Conservation (phyloP, 1,140 invertebrate species). For the Parapsyche elsis region DNA sequence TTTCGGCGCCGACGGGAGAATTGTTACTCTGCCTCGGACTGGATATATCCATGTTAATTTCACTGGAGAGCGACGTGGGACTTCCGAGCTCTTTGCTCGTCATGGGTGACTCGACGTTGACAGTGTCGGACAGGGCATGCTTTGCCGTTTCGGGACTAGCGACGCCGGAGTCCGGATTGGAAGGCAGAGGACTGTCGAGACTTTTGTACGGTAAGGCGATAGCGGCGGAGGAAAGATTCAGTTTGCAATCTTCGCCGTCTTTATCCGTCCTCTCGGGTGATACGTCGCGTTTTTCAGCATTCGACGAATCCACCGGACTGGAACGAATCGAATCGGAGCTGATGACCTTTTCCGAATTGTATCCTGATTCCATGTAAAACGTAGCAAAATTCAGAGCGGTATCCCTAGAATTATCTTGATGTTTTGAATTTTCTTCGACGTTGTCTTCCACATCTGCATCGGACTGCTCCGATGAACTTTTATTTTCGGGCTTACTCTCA, state of each 20-base stretch:
- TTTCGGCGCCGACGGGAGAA: conserved; percentile 42
- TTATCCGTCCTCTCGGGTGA: conserved; percentile 69
- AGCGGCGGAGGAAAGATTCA: conserved; percentile 57
- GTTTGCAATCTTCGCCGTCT: conserved; percentile 61
- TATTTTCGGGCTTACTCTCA: conserved; percentile 60
- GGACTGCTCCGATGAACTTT: conserved; percentile 73
- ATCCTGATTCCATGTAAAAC: conserved; percentile 72
- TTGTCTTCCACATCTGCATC: conserved; percentile 87
- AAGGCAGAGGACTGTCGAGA: conserved; percentile 61
- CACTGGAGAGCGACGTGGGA: conserved; percentile 67
- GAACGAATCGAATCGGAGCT: conserved; percentile 64
- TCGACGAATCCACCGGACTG: conserved; percentile 66
- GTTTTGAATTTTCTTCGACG: conserved; percentile 69
- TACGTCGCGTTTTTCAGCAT: conserved; percentile 67
- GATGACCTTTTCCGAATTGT: conserved; percentile 76
- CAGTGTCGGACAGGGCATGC: conserved; percentile 66
- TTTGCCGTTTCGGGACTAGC: conserved; percentile 69
- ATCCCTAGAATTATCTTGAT: conserved; percentile 58
- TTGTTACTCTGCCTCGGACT: conserved; percentile 59
- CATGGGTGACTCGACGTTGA: conserved; percentile 64
- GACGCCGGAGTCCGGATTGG: conserved; percentile 68
- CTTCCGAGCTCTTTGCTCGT: conserved; percentile 64
- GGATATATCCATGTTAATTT: conserved; percentile 67
- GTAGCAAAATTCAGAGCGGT: conserved; percentile 61
- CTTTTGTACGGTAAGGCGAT: conserved; percentile 64